Base-by-base conservation (phyloP, 2,888 invertebrate genomes). In the Ptilodon capucinus region DNA sequence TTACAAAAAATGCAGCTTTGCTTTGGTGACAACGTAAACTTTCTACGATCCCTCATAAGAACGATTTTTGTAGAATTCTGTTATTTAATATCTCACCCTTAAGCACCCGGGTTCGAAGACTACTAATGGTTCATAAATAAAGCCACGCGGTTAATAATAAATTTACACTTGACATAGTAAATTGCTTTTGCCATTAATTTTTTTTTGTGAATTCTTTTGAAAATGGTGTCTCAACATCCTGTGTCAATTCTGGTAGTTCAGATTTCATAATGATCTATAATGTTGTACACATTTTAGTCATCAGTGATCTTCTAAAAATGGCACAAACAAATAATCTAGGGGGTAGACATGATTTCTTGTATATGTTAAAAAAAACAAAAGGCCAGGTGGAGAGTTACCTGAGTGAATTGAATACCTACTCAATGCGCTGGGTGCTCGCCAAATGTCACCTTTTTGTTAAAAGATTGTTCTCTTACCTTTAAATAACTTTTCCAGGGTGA, bases 11-110 rank as follows among this genome's bases (percentile, higher is more conserved):
- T 68, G 68, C 60, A 69, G 67, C 74, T 76, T 73, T 68, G 70
- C 68, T 71, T 69, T 73, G 73, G 80, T 82, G 86, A 87, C 86
- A 86, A 80, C 77, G 79, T 75, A 83, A 80, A 79, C 74, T 76
- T 83, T 79, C 68, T 72, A 75, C 68, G 70, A 71, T 71, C 74
- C 79, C 71, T 74, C 72, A 74, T 69, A 79, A 65, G 71, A 76
- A 74, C 65, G 57, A 76, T 76, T 81, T 83, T 84, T 74, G 68
- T 66, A 71, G 69, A 71, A 71, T 76, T 79, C 75, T 76, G 78
- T 79, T 86, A 84, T 86, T 84, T 71, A 82, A 86, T 83, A 76
- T 85, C 79, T 84, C 80, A 73, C 78, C 75, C 78, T 69, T 78
- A 69, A 65, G 59, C 50, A 54, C 55, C 54, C 52, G 45, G 54